Evolutionary conservation across 2,113 vertebrate genomes (phyloP).

Genomic region (Semnornis frantzii): DNA sequence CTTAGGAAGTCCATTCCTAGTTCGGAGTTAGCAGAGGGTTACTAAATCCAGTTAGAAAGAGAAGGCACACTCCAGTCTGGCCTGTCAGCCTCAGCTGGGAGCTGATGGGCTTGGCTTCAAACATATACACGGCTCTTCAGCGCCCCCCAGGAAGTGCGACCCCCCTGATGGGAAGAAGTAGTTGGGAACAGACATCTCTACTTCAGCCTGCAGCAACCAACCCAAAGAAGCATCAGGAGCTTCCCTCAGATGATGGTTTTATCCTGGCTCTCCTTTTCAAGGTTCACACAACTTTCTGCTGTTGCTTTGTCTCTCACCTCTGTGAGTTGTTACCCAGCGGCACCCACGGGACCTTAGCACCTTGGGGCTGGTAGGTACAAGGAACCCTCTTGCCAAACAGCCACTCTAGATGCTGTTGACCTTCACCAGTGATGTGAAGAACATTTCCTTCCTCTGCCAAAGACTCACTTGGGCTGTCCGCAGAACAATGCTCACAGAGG

Average conservation of each 20-base stretch:
- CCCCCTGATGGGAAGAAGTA: neutral
- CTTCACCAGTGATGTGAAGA: constrained; percentile 36
- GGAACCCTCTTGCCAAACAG: neutral
- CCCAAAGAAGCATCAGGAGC: neutral
- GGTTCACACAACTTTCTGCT: neutral
- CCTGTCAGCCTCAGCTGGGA: neutral
- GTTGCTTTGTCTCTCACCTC: neutral
- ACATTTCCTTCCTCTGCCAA: constrained; percentile 65
- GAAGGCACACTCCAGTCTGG: neutral
- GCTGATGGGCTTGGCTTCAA: neutral
- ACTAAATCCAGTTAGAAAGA: neutral
- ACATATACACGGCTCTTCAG: neutral
- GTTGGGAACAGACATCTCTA: neutral
- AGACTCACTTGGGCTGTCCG: constrained; percentile 33
- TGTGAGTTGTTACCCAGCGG: neutral
- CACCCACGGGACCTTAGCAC: neutral
- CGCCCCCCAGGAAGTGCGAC: neutral
- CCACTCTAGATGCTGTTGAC: constrained; percentile 24
- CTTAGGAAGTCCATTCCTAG: no score
- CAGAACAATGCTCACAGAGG: neutral
- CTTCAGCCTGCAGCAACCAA: neutral
- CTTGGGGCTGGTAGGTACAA: neutral
- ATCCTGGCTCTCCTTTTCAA: neutral
- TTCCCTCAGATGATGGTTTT: neutral
- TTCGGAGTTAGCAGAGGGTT: no score